phyloP scores from a whole-genome alignment of 2,888 invertebrate species.

The Ophonus ardosiacus region DNA sequence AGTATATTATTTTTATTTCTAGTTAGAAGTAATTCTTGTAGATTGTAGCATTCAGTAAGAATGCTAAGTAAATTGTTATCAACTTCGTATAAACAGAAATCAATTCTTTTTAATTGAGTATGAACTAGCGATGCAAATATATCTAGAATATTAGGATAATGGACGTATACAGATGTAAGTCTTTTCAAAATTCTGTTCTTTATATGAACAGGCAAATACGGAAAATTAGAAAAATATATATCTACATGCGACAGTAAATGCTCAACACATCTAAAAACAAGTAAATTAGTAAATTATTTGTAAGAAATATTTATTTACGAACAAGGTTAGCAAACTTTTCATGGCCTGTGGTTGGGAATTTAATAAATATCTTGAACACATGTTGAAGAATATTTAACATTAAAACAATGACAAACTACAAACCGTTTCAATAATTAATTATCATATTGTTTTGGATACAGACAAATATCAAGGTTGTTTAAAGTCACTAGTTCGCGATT shows the following conservation, averaged over 20 bases:
- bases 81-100: conserved; percentile 70
- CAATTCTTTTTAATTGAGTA: conserved; percentile 69
- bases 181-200: conserved; percentile 70
- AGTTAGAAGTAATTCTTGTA: conserved; percentile 70
- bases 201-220: conserved; percentile 68
- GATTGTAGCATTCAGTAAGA: conserved; percentile 69
- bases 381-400: too few relatives aligned
- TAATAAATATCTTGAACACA: conserved; percentile 31
- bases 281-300: not conserved
- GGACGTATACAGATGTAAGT: conserved; percentile 8
- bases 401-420: not conserved
- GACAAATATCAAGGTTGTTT: not conserved
- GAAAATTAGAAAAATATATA: conserved; percentile 30
- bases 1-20: conserved; percentile 67
- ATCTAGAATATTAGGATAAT: conserved; percentile 25
- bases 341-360: conserved; percentile 1
- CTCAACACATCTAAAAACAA: conserved; percentile 59
- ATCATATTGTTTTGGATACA: not conserved
- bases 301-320: conserved; percentile 8
- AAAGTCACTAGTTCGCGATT: not conserved
- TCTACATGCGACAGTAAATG: conserved; percentile 50
- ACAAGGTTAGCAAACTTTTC: conserved; percentile 48
- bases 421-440: not conserved
- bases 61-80: conserved; percentile 71
- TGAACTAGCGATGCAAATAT: conserved; percentile 68